Evolutionary conservation across 2,113 vertebrate genomes (phyloP).

Genomic region (Bostrychus sinensis): DNA sequence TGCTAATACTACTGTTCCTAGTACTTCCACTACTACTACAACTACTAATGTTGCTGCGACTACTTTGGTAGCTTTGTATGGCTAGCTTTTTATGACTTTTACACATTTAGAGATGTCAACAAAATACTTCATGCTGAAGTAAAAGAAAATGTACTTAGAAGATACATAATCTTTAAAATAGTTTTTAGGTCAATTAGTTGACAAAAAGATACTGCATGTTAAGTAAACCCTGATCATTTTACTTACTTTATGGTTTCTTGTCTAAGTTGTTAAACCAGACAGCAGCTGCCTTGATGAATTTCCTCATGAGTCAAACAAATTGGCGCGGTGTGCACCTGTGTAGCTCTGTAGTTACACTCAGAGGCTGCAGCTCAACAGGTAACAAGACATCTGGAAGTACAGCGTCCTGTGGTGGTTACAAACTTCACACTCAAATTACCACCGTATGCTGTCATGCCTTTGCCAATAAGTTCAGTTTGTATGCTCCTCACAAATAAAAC

Average conservation of each 20-base stretch:
- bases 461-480: neutral
- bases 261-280: conserved; percentile 38
- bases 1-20: too few species aligned
- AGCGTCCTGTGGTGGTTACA: neutral
- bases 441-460: neutral
- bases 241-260: conserved; percentile 12
- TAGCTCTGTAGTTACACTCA: conserved; percentile 19
- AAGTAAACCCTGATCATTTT: conserved; percentile 14
- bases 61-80: too few species aligned
- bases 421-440: neutral
- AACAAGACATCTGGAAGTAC: conserved; percentile 9
- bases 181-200: too few species aligned
- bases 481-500: too few species aligned
- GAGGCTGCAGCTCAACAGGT: conserved; percentile 30
- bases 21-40: too few species aligned
- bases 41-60: too few species aligned
- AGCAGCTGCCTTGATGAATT: conserved; percentile 51
- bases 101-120: too few species aligned
- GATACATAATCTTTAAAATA: too few species aligned
- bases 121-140: too few species aligned
- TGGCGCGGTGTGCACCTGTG: conserved; percentile 31
- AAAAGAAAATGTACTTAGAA: too few species aligned
- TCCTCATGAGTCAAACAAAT: conserved; percentile 43
- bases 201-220: neutral
- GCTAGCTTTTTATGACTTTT: too few species aligned